Base-by-base conservation (phyloP, 2,888 invertebrate genomes). In the Metellina segmentata region DNA sequence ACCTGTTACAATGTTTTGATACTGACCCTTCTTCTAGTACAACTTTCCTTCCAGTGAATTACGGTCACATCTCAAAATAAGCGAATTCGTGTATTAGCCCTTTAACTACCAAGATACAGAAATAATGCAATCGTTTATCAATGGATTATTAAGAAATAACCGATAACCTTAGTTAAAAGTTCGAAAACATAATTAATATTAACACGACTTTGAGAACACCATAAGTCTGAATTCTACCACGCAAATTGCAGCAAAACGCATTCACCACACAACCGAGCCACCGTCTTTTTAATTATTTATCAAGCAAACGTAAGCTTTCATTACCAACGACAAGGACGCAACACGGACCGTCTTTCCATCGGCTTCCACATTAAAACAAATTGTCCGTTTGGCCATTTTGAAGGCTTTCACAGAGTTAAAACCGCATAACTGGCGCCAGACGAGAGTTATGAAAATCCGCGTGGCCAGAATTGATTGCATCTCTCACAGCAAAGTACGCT, bases 381-480 rank as follows among this genome's bases (percentile, higher is more conserved):
- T 75, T 16, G 48, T 34, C 13, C 13, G 13, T 20, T 48, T 75
- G 1, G 48, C 48, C 48, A 48, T 75, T 75, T 75, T 13, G 48
- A 75, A 61, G 61, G 61, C 61, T 61, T 13, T 61, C 74, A n/a
- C n/a, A 13, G 13, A 16, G 20, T 75, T 75, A 75, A 13, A 75
- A 48, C 48, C 34, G 48, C 75, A 75, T 16, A 34, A 75, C 16
- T 34, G 75, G 13, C 34, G 75, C 48, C 48, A 16, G 75, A 34
- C 75, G 48, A 75, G 34, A 48, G 48, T 75, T 75, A 75, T 13
- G 75, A 75, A 34, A 75, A 48, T 48, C 48, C 75, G 48, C 48
- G 48, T 20, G 9, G 9, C 75, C 9, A 34, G 48, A 75, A 75
- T 75, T 75, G 75, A 75, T 75, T 48, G 75, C 61, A 5, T 7